phyloP scores from a whole-genome alignment of 2,888 invertebrate species.

The Lycaena phlaeas region DNA sequence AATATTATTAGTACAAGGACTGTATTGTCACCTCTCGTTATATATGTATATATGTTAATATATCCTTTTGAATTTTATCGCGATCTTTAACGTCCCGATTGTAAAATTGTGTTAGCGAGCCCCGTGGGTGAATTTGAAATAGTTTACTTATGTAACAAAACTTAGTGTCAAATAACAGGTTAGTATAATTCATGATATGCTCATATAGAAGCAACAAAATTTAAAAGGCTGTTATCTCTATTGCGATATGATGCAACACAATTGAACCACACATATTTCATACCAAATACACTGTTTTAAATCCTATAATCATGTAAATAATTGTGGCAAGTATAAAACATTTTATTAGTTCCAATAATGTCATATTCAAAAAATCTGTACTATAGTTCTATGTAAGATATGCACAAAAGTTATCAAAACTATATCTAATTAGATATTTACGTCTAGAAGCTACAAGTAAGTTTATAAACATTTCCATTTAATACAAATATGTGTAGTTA shows the following conservation, averaged over 20 bases:
- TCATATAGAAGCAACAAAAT: constrained; percentile 12
- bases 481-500: constrained; percentile 7
- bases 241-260: constrained; percentile 9
- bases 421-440: no score
- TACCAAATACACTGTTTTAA: not conserved
- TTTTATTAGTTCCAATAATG: no score
- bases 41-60: constrained; percentile 8
- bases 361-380: no score
- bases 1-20: not conserved
- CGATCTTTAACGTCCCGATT: not conserved
- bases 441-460: no score
- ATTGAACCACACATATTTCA: constrained; percentile 1
- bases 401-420: no score
- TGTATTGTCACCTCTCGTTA: constrained; percentile 7
- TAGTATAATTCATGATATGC: constrained; percentile 7
- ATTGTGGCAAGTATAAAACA: no score
- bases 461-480: not conserved
- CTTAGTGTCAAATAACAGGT: not conserved
- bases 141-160: not conserved
- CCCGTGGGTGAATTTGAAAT: constrained; percentile 1
- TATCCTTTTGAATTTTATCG: constrained; percentile 9
- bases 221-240: constrained; percentile 12
- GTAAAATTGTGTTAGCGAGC: not conserved
- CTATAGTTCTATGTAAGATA: no score
- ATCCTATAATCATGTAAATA: no score